These are phyloP conservation scores for Mixornis gularis DNA, from an alignment of 2,113 vertebrate genomes.

Conservation along the genomic window DNA sequence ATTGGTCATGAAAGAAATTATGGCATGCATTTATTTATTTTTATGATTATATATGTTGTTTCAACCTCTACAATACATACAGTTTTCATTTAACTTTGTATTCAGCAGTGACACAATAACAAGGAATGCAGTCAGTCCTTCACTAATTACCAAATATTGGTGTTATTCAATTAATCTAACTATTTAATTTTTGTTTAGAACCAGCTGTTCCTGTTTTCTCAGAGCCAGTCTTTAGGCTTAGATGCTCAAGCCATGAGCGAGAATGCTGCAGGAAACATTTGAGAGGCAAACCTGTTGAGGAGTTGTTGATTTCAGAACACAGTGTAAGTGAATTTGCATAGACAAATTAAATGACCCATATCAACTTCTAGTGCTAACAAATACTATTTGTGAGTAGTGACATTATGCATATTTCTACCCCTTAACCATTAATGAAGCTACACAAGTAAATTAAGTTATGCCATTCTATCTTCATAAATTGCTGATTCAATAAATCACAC, in stretches of 20 bases:
- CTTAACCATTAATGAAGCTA: constrained; percentile 73
- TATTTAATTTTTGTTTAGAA: constrained; percentile 12
- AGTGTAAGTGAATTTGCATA: constrained; percentile 37
- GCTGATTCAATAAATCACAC: constrained; percentile 74
- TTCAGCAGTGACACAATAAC: background rate
- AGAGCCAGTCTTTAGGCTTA: constrained; percentile 17
- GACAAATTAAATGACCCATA: constrained; percentile 50
- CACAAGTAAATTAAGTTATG: constrained; percentile 68
- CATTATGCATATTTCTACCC: constrained; percentile 60
- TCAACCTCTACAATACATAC: background rate
- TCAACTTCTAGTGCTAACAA: constrained; percentile 47
- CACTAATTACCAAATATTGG: background rate
- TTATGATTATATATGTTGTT: background rate
- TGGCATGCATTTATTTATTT: background rate
- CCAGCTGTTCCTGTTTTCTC: constrained; percentile 34
- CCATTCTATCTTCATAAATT: constrained; percentile 64
- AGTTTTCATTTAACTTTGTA: background rate
- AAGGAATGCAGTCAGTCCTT: background rate
- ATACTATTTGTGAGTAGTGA: constrained; percentile 57
- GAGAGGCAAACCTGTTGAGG: background rate
- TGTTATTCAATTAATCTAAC: background rate
- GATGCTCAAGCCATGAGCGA: background rate
- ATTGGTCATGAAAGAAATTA: background rate
- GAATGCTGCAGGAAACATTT: constrained; percentile 13
- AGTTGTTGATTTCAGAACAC: constrained; percentile 1